Conservation (phyloP, 2,797 vertebrate species). For the Pelodytes ibericus region DNA sequence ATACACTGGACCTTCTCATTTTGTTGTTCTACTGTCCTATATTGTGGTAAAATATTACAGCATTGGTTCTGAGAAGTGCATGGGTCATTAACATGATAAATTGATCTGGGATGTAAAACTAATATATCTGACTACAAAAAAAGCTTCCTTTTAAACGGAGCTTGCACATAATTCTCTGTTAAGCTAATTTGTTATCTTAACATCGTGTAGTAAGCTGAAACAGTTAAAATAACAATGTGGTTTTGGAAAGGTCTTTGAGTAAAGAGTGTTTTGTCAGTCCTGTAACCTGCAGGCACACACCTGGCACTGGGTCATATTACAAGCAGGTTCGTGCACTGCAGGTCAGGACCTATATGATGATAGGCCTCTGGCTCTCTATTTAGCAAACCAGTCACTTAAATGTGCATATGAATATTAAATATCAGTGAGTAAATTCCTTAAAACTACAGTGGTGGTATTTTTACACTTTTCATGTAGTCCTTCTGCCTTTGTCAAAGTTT, state of each 20-base stretch:
- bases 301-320: conserved; percentile 94
- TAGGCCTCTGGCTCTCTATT: conserved; percentile 80
- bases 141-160: not conserved
- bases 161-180: not conserved
- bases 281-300: conserved; percentile 95
- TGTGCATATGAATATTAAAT: conserved; percentile 71
- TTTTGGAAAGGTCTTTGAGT: conserved; percentile 74
- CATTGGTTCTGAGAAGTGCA: too few relatives aligned
- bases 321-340: conserved; percentile 76
- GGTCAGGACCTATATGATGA: conserved; percentile 90
- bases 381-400: conserved; percentile 72
- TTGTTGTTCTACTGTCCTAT: too few relatives aligned
- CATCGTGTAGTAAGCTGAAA: conserved; percentile 57
- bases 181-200: not conserved
- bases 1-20: too few relatives aligned
- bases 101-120: not conserved
- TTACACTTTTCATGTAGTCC: too few relatives aligned
- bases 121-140: not conserved
- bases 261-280: conserved; percentile 77
- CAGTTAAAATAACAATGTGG: conserved; percentile 67
- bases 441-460: not conserved
- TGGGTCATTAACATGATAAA: too few relatives aligned
- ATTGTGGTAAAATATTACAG: too few relatives aligned
- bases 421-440: conserved; percentile 57
- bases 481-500: too few relatives aligned